Evolutionary conservation across 2,888 invertebrate species (phyloP).

Genomic region (Nomada ruficornis): DNA sequence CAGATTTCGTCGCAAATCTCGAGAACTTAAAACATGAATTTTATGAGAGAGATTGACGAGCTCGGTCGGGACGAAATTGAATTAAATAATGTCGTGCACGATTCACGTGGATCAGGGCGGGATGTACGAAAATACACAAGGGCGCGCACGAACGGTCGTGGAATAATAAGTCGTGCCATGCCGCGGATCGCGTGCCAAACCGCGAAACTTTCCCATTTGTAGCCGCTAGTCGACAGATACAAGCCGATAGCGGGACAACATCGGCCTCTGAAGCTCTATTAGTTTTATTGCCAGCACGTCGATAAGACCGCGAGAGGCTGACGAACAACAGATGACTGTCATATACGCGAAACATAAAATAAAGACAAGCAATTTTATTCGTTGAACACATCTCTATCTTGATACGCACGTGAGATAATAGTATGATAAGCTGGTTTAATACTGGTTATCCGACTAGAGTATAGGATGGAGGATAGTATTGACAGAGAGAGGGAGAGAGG

Average conservation of each 20-base stretch:
- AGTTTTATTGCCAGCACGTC: conserved; percentile 70
- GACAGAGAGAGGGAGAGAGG: not conserved
- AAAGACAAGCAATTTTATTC: conserved; percentile 21
- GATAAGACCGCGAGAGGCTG: conserved; percentile 65
- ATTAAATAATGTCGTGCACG: conserved; percentile 52
- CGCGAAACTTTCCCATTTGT: conserved; percentile 79
- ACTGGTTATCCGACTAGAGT: conserved; percentile 50
- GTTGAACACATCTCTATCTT: conserved; percentile 67
- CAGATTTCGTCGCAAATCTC: no score
- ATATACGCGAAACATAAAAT: conserved; percentile 8
- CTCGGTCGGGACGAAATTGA: conserved; percentile 31
- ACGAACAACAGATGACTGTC: conserved; percentile 11
- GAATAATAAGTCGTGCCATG: conserved; percentile 69
- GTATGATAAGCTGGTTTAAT: conserved; percentile 70
- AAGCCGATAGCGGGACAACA: conserved; percentile 74
- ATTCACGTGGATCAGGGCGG: conserved; percentile 45
- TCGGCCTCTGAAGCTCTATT: conserved; percentile 71
- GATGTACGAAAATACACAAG: conserved; percentile 45
- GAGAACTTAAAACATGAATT: not conserved
- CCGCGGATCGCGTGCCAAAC: conserved; percentile 76
- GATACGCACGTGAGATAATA: conserved; percentile 75
- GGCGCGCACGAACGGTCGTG: conserved; percentile 47
- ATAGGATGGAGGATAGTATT: conserved; percentile 2
- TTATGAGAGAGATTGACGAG: conserved; percentile 29
- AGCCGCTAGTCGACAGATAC: conserved; percentile 75